phyloP scores from a whole-genome alignment of 30 jellyfish, hydroid and myxozoan genomes.

The Mastigias papua region DNA sequence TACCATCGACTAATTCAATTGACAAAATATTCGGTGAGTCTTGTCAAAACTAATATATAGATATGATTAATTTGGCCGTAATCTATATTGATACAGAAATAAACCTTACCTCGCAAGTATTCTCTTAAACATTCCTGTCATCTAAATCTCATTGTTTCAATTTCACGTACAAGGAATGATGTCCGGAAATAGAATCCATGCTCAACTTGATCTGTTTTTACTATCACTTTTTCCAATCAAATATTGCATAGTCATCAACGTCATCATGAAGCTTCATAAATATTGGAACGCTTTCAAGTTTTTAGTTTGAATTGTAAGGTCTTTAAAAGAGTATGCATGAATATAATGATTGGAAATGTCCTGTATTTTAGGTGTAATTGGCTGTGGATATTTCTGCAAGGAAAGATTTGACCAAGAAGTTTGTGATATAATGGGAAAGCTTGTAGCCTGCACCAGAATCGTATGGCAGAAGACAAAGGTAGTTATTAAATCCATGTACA shows the following conservation, averaged over 20 bases:
- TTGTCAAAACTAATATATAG: neutral
- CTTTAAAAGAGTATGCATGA: neutral
- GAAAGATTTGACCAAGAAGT: conserved; percentile 72
- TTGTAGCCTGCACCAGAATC: conserved; percentile 87
- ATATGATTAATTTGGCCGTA: too few species aligned
- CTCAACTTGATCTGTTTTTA: too few species aligned
- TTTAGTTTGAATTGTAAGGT: neutral
- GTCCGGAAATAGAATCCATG: too few species aligned
- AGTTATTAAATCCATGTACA: neutral
- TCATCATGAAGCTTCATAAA: too few species aligned
- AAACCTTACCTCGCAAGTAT: too few species aligned
- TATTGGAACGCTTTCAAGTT: too few species aligned
- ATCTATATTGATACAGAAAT: too few species aligned
- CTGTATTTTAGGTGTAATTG: conserved; percentile 81
- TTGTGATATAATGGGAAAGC: conserved; percentile 60
- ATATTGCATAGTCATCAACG: too few species aligned
- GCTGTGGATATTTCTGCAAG: conserved; percentile 93
- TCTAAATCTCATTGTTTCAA: too few species aligned
- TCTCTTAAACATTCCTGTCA: too few species aligned
- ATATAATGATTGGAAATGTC: neutral
- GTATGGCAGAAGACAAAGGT: conserved; percentile 97
- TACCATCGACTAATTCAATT: conserved; percentile 91
- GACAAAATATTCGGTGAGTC: conserved; percentile 92
- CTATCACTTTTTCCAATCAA: too few species aligned
- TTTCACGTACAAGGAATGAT: too few species aligned